phyloP scores from a whole-genome alignment of 2,888 invertebrate genomes.

The Lepidocyrtinus sp. region DNA sequence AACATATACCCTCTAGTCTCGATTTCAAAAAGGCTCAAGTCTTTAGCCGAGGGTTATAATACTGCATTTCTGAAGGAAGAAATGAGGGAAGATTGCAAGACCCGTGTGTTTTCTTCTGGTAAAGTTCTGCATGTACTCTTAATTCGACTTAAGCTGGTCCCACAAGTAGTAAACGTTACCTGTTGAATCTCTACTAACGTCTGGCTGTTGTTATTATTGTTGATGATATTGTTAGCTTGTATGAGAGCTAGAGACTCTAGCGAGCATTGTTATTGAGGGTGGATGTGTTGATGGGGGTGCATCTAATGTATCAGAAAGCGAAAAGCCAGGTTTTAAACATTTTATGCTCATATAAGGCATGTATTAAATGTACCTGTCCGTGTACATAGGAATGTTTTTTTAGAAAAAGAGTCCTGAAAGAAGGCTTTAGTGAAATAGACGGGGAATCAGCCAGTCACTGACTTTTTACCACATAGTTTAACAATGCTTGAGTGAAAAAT shows the following conservation, averaged over 20 bases:
- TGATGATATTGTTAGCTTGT: constrained; percentile 14
- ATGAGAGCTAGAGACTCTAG: constrained; percentile 4
- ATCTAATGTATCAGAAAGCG: not conserved
- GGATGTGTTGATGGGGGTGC: constrained; percentile 53
- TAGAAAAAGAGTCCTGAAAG: not conserved
- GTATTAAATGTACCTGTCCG: constrained; percentile 20
- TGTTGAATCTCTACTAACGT: constrained; percentile 29
- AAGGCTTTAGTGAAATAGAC: not conserved
- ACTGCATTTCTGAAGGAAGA: not conserved
- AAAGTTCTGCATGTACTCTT: not conserved
- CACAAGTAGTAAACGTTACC: constrained; percentile 23
- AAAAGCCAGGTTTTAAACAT: constrained; percentile 16
- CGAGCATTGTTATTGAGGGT: constrained; percentile 28
- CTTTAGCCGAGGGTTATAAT: constrained; percentile 37
- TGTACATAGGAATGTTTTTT: not conserved
- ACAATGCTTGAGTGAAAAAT: constrained; percentile 9
- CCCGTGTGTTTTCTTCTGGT: not conserved
- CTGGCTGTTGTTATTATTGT: constrained; percentile 21
- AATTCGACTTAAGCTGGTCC: too few relatives aligned
- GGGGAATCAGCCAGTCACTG: constrained; percentile 30
- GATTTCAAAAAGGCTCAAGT: constrained; percentile 23
- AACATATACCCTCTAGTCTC: constrained; percentile 3
- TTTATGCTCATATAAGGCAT: constrained; percentile 15
- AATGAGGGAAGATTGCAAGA: constrained; percentile 2
- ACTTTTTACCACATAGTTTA: constrained; percentile 21